A percentile compares a stretch with the other conserved stretches of the same genome.
These are phyloP conservation scores for Eretmocerus hayati DNA, from an alignment of 2,888 invertebrate genomes.

Conservation along the genomic window DNA sequence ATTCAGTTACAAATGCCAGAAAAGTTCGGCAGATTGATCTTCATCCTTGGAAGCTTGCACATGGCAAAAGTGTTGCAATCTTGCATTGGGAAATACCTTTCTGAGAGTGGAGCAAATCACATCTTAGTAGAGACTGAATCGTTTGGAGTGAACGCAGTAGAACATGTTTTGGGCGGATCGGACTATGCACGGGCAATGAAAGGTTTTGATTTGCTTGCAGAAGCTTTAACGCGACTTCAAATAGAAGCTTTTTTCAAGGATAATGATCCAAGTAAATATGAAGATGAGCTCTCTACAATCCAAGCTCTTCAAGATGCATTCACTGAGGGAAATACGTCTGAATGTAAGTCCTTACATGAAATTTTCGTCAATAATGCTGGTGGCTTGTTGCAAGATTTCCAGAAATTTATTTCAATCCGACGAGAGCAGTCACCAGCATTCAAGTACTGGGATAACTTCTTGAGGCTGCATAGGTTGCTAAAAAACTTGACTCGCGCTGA, in stretches of 20 bases:
- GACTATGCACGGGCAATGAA: slow-evolving; percentile 5
- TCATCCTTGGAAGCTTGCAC: slow-evolving; percentile 10
- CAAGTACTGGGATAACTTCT: neutral
- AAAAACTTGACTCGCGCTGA: neutral
- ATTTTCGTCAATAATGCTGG: neutral
- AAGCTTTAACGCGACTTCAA: slow-evolving; percentile 5
- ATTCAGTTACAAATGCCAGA: neutral
- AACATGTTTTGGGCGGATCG: slow-evolving; percentile 3
- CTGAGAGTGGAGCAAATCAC: neutral
- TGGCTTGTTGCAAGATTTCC: neutral
- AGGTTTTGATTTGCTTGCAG: slow-evolving; percentile 6
- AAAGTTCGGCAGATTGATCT: neutral
- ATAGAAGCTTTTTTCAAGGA: slow-evolving; percentile 3
- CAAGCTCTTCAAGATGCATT: neutral
- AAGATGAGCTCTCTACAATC: neutral
- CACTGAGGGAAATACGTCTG: neutral
- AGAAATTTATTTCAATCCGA: neutral
- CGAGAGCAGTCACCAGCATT: neutral
- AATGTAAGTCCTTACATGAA: neutral
- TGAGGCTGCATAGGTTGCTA: neutral
- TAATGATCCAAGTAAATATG: neutral
- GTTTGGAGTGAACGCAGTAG: slow-evolving; percentile 3
- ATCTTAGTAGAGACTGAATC: neutral
- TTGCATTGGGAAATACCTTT: slow-evolving; percentile 9
- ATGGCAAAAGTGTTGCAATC: neutral